Base-by-base conservation (phyloP, 30 jellyfish, hydroid and myxozoan species). In the Mastigias papua region DNA sequence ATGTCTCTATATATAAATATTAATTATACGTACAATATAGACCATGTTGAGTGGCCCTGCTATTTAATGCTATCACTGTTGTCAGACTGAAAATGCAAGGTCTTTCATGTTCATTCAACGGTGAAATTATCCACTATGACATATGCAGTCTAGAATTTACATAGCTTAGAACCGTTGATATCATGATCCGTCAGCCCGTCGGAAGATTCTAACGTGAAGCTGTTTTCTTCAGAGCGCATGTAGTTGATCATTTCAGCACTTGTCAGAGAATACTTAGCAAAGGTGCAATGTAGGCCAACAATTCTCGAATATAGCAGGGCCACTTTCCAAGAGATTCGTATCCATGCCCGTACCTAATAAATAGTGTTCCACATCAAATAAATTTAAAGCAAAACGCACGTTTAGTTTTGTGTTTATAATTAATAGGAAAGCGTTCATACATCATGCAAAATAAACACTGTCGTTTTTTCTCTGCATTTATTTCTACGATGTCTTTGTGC, bases 351-450 rank as follows among this genome's bases (percentile, higher is more conserved):
- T 57, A 57, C 49, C 26, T 22, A 76, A 48, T 73, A 54, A n/a
- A 58, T 29, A 34, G 88, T 64, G 81, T 79, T 73, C 62, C 76
- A 74, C 88, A 27, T 48, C 61, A 72, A 72, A 51, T 72, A 29
- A 37, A 35, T 85, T n/a, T 57, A 54, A 57, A 83, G 92, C 86
- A 34, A 68, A 21, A 83, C 92, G 92, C 92, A 83, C 92, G 34
- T 82, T 72, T 48, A 68, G 84, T 83, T 83, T 83, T 71, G 85
- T 51, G 85, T 83, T 72, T 54, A 69, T 69, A 83, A n/a, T n/a
- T n/a, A n/a, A 29, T 51, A 69, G 69, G 60, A 69, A 69, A 68
- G 60, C 81, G 92, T 83, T 83, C 92, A 83, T 83, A 83, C 76
- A 83, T 83, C 26, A 83, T 83, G 48, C 37, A 80, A 80, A 31